phyloP scores from a whole-genome alignment of 2,797 vertebrate species.

The Nyctibius grandis region DNA sequence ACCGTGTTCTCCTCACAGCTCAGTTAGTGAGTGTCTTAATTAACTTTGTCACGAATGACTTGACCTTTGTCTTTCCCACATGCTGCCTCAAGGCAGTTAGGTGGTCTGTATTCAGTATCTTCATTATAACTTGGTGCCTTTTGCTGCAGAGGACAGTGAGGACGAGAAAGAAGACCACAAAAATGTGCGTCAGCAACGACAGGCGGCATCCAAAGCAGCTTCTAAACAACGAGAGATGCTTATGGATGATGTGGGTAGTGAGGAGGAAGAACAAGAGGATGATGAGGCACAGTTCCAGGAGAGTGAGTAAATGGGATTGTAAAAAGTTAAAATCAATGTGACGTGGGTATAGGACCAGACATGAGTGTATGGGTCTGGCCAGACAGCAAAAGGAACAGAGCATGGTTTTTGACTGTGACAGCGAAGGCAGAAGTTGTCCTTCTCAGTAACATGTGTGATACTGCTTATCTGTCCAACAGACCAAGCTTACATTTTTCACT shows the following conservation, averaged over 20 bases:
- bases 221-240: constrained; percentile 98
- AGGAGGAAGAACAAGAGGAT: constrained; percentile 92
- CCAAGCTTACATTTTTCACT: neutral
- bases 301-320: constrained; percentile 76
- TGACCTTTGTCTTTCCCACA: neutral
- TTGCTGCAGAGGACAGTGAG: constrained; percentile 88
- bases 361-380: neutral
- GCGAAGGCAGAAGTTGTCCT: accelerated
- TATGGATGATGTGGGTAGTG: constrained; percentile 91
- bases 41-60: neutral
- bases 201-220: constrained; percentile 96
- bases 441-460: accelerated
- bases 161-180: constrained; percentile 94
- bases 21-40: neutral
- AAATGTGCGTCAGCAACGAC: constrained; percentile 91
- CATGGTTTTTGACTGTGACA: neutral
- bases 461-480: accelerated
- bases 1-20: neutral
- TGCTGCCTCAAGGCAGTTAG: neutral
- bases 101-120: neutral
- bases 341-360: neutral
- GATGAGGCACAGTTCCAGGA: constrained; percentile 86
- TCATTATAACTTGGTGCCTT: neutral
- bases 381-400: neutral
- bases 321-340: neutral